Base-by-base conservation (phyloP, 92 coral and sea anemone genomes). In the Muricea muricata region DNA sequence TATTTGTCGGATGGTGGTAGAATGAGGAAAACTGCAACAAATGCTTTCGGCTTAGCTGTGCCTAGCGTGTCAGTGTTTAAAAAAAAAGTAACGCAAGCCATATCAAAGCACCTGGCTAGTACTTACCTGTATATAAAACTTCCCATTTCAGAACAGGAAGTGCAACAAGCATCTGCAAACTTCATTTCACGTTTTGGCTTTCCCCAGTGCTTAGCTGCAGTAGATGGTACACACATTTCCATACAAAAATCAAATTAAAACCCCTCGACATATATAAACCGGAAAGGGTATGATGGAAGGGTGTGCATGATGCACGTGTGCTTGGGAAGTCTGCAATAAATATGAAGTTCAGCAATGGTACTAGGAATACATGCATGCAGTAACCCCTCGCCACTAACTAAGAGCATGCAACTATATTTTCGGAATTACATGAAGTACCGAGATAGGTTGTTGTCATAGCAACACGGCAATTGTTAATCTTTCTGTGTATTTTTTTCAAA, bases 21-120 rank as follows among this genome's bases (percentile, higher is more conserved):
- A 35, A 32, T 68, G 47, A 32, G 47, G 24, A 68, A 68, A 68
- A 35, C 47, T 9, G 75, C 75, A n/a, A n/a, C n/a, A 68, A 68
- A 68, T 68, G 75, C 47, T 1, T 68, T 68, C n/a, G 47, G 75
- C 7, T 14, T 68, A 6, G 89, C 86, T 4, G 17, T 11, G 60
- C 39, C 61, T 18, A 69, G 81, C 20, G 85, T 83, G 25, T 90
- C 93, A 17, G 65, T 17, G 18, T 65, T 28, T 41, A 26, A 78
- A 25, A 46, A 75, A 0, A 65, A 35, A 14, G 89, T 85, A 32
- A 75, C 79, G 48, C 55, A 37, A 32, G 78, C 23, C 24, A 71
- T 89, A n/a, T n/a, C n/a, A n/a, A n/a, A n/a, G n/a, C n/a, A n/a
- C n/a, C n/a, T n/a, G n/a, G n/a, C n/a, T n/a, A n/a, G n/a, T n/a